phyloP scores from a whole-genome alignment of 2,888 invertebrate genomes.

The Pollenia amentaria region DNA sequence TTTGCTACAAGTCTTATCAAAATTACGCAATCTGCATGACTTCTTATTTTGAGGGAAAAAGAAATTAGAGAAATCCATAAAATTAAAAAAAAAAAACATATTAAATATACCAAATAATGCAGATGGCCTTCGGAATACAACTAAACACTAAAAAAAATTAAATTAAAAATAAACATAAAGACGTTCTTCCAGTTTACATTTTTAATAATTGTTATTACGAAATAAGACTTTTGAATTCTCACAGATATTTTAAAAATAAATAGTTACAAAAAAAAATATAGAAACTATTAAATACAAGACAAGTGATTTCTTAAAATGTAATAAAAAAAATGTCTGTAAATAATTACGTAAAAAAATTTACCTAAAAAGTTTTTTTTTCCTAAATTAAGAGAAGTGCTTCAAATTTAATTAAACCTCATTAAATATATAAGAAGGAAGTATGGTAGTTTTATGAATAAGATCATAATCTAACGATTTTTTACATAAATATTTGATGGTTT shows the following conservation, averaged over 20 bases:
- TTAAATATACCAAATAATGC: neutral
- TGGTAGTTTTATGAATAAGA: neutral
- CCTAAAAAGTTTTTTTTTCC: slow-evolving; percentile 9
- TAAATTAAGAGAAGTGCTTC: slow-evolving; percentile 1
- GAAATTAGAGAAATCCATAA: slow-evolving; percentile 29
- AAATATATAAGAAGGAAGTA: slow-evolving; percentile 34
- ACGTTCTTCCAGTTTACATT: slow-evolving; percentile 19
- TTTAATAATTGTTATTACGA: slow-evolving; percentile 1
- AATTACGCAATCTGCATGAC: slow-evolving; percentile 56
- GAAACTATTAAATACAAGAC: slow-evolving; percentile 31
- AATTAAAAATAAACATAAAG: neutral
- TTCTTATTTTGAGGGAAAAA: slow-evolving; percentile 16
- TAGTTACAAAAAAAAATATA: neutral
- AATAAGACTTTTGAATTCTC: slow-evolving; percentile 8
- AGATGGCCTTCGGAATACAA: slow-evolving; percentile 50
- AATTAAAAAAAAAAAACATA: neutral
- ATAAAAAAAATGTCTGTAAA: slow-evolving; percentile 23
- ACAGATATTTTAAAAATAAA: slow-evolving; percentile 4
- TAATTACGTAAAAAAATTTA: neutral
- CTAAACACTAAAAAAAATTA: neutral
- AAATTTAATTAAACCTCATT: neutral
- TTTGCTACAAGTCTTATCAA: slow-evolving; percentile 19
- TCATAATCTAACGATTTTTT: neutral
- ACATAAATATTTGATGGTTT: slow-evolving; percentile 24
- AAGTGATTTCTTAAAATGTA: slow-evolving; percentile 54